Percentiles rank a stretch among this genome's conserved stretches.
These are phyloP conservation scores for Egretta garzetta DNA, from an alignment of 2,113 vertebrate genomes.

Conservation along the genomic window DNA sequence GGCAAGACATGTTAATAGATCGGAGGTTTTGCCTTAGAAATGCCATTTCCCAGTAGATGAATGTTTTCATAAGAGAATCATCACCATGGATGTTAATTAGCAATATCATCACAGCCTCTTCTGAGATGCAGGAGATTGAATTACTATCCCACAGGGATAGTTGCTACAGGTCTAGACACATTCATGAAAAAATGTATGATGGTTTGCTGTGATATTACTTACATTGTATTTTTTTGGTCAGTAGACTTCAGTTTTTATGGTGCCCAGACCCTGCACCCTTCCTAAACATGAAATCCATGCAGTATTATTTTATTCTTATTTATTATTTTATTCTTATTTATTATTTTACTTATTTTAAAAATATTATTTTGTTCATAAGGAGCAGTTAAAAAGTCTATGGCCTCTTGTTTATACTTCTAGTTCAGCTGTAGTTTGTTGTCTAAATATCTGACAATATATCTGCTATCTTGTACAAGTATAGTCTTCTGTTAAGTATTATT, in stretches of 20 bases:
- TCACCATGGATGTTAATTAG: constrained; percentile 19
- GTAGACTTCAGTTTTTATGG: neutral
- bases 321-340: neutral
- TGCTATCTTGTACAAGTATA: neutral
- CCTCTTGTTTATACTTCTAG: neutral
- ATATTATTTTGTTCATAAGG: neutral
- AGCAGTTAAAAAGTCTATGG: neutral
- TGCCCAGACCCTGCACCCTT: neutral
- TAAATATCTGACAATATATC: neutral
- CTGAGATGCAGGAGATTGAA: neutral
- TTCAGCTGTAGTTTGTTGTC: neutral
- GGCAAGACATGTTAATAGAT: neutral
- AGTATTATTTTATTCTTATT: neutral
- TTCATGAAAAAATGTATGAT: neutral
- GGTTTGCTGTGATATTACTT: neutral
- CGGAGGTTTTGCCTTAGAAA: neutral
- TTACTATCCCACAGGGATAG: neutral
- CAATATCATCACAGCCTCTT: neutral
- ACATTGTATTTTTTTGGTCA: neutral
- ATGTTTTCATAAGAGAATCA: neutral
- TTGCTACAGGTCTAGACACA: neutral
- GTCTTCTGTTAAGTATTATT: neutral
- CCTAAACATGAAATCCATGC: neutral
- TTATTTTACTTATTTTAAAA: neutral
- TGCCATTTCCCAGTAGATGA: neutral